A percentile compares a stretch with the other conserved stretches of the same genome.
These are phyloP conservation scores for Diloba caeruleocephala DNA, from an alignment of 2,888 invertebrate genomes.

Conservation along the genomic window DNA sequence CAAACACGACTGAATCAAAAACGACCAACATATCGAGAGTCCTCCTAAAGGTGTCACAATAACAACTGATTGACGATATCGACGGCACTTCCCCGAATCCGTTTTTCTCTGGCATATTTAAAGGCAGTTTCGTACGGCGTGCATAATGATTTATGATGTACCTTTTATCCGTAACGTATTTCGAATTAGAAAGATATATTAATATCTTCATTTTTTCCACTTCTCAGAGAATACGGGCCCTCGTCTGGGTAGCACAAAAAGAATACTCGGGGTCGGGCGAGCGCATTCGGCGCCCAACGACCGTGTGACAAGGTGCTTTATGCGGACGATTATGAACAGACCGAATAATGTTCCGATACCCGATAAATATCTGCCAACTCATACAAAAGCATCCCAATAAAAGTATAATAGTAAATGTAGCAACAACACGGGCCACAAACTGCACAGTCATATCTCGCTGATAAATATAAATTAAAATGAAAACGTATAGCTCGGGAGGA, in stretches of 20 bases:
- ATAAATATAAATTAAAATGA: constrained; percentile 83
- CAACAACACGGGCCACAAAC: constrained; percentile 85
- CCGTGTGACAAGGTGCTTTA: constrained; percentile 89
- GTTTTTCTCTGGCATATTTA: constrained; percentile 80
- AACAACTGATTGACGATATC: constrained; percentile 73
- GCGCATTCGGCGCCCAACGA: constrained; percentile 87
- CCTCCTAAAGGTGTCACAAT: constrained; percentile 66
- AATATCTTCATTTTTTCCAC: constrained; percentile 89
- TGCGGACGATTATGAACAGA: constrained; percentile 87
- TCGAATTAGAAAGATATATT: constrained; percentile 89
- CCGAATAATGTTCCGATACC: constrained; percentile 88
- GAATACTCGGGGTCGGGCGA: constrained; percentile 81
- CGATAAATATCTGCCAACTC: constrained; percentile 90
- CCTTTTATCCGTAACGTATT: constrained; percentile 88
- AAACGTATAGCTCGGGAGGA: constrained; percentile 69
- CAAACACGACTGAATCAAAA: constrained; percentile 17
- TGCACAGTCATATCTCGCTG: constrained; percentile 86
- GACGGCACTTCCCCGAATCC: constrained; percentile 78
- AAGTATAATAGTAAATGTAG: constrained; percentile 88
- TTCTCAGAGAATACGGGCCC: constrained; percentile 85
- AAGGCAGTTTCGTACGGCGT: constrained; percentile 77
- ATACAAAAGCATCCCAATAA: constrained; percentile 89
- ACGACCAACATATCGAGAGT: constrained; percentile 5
- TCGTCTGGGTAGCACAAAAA: constrained; percentile 82
- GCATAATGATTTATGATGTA: constrained; percentile 85